Percentiles rank a stretch among this genome's conserved stretches.
Evolutionary conservation across 2,888 invertebrate genomes (phyloP).

Genomic region (Drosophila borborema): DNA sequence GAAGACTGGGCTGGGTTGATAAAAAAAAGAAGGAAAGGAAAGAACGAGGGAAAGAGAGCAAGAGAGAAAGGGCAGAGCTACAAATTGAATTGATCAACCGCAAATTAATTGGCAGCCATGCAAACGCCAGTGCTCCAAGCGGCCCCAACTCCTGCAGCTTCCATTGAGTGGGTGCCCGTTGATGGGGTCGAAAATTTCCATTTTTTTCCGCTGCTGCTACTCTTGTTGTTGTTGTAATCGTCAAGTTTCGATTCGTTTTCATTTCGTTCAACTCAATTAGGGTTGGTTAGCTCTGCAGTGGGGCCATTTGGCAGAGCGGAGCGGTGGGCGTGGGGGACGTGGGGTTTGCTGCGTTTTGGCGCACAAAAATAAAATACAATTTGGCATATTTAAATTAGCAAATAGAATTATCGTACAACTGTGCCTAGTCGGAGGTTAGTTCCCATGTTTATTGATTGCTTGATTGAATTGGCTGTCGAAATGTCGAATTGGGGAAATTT

Average conservation of each 20-base stretch:
- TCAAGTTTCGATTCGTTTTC: constrained; percentile 64
- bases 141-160: constrained; percentile 13
- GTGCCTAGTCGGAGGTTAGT: constrained; percentile 66
- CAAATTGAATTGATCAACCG: constrained; percentile 85
- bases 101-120: constrained; percentile 84
- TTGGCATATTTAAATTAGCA: constrained; percentile 78
- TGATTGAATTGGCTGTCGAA: constrained; percentile 69
- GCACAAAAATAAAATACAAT: constrained; percentile 64
- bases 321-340: not conserved
- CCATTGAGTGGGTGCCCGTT: constrained; percentile 33
- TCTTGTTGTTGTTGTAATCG: constrained; percentile 9
- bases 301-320: not conserved
- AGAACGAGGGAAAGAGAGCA: not conserved
- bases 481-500: constrained; percentile 51
- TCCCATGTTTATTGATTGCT: constrained; percentile 78
- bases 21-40: not conserved
- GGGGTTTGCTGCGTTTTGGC: not conserved
- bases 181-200: constrained; percentile 17
- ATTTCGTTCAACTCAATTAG: constrained; percentile 78
- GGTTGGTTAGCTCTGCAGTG: constrained; percentile 26
- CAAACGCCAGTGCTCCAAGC: constrained; percentile 62
- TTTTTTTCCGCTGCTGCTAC: constrained; percentile 11
- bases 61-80: constrained; percentile 53
- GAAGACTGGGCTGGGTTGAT: not conserved
- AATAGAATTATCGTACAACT: constrained; percentile 72